Evolutionary conservation across 2,797 vertebrate genomes (phyloP).

Genomic region (Cossypha polioptera): DNA sequence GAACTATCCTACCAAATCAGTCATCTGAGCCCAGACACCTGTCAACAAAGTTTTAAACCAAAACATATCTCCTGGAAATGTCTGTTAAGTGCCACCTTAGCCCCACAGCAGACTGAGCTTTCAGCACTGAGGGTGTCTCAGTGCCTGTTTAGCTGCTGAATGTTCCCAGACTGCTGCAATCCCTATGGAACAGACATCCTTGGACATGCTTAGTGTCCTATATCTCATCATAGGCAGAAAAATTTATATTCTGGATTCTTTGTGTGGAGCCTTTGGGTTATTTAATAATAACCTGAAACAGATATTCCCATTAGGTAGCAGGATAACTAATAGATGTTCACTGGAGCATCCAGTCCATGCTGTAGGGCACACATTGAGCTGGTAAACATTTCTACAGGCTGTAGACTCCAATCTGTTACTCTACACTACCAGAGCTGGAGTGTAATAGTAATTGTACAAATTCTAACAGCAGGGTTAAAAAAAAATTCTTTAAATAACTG

Average conservation of each 20-base stretch:
- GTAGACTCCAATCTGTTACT: neutral
- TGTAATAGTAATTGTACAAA: neutral
- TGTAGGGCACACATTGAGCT: accelerated
- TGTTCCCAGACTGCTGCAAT: neutral
- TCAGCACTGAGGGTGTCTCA: neutral
- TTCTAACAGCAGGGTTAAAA: neutral
- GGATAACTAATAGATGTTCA: neutral
- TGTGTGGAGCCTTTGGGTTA: neutral
- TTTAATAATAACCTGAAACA: neutral
- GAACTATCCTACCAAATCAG: neutral
- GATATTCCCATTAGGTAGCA: neutral
- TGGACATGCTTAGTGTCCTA: neutral
- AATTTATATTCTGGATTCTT: neutral
- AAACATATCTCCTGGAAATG: neutral
- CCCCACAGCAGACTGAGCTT: neutral
- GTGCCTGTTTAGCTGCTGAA: neutral
- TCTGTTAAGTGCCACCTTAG: neutral
- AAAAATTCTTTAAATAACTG: neutral
- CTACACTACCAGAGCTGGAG: neutral
- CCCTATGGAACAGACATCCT: neutral
- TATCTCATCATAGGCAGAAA: neutral
- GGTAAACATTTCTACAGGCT: neutral
- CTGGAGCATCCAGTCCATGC: neutral
- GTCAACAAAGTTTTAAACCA: neutral
- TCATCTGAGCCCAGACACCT: neutral